phyloP scores from a whole-genome alignment of 2,888 invertebrate genomes.

The Idaea dimidiata region DNA sequence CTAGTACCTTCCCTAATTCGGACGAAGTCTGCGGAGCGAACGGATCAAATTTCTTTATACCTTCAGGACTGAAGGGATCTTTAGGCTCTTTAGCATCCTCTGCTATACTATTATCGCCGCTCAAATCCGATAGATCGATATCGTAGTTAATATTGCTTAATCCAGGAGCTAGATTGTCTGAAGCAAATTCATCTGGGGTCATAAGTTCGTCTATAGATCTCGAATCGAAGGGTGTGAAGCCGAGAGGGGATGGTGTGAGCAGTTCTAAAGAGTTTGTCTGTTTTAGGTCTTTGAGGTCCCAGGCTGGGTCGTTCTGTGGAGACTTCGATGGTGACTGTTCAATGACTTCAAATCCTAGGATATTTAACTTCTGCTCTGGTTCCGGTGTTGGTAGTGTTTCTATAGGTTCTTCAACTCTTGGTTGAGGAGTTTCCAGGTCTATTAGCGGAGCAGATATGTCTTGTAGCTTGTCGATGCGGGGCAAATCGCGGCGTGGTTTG shows the following conservation, averaged over 20 bases:
- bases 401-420: constrained; percentile 5
- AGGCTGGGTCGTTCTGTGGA: constrained; percentile 51
- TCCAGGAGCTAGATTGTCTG: constrained; percentile 80
- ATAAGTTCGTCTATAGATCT: constrained; percentile 80
- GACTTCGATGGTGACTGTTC: constrained; percentile 59
- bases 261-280: constrained; percentile 73
- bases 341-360: constrained; percentile 55
- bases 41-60: constrained; percentile 71
- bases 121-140: constrained; percentile 87
- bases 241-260: constrained; percentile 81
- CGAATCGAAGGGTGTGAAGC: constrained; percentile 79
- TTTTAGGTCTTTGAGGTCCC: constrained; percentile 57
- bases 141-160: constrained; percentile 88
- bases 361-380: constrained; percentile 49
- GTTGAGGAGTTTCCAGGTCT: constrained; percentile 35
- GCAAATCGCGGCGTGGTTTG: constrained; percentile 58
- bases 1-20: constrained; percentile 44
- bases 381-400: constrained; percentile 12
- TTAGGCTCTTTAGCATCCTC: constrained; percentile 74
- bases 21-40: constrained; percentile 69
- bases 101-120: constrained; percentile 85
- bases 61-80: constrained; percentile 81
- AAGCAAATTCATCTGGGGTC: constrained; percentile 81
- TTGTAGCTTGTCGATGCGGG: constrained; percentile 54
- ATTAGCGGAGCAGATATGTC: constrained; percentile 51